Evolutionary conservation across 2,888 invertebrate species (phyloP).

Genomic region (Sabatieria punctata): DNA sequence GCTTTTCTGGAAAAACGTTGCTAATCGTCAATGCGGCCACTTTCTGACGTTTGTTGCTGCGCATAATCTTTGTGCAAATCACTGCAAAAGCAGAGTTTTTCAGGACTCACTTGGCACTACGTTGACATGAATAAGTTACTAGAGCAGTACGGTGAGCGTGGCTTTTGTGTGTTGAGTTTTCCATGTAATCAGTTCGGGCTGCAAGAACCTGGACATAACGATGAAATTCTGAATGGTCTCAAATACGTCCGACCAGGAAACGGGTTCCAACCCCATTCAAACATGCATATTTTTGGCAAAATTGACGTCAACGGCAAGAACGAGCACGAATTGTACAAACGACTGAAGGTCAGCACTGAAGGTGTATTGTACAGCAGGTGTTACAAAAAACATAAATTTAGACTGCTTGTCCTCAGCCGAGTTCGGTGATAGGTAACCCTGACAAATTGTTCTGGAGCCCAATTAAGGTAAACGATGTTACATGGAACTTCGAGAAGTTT

Average conservation of each 20-base stretch:
- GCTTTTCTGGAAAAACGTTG: too few species aligned
- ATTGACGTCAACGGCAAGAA: conserved; percentile 8
- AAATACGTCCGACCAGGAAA: conserved; percentile 10
- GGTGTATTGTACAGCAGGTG: neutral
- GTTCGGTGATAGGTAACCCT: neutral
- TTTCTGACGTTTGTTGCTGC: too few species aligned
- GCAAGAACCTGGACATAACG: conserved; percentile 9
- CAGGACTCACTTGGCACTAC: too few species aligned
- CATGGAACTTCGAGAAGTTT: conserved; percentile 28
- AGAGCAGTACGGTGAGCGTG: too few species aligned
- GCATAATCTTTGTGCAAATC: too few species aligned
- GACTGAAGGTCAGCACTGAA: conserved; percentile 6
- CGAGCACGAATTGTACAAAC: conserved; percentile 10
- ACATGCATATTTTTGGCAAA: conserved; percentile 9
- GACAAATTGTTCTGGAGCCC: conserved; percentile 7
- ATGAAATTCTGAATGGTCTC: conserved; percentile 8
- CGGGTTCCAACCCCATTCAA: conserved; percentile 5
- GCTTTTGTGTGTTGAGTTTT: conserved; percentile 2
- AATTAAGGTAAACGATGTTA: conserved; percentile 13
- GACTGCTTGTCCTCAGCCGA: conserved; percentile 4
- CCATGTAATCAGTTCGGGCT: conserved; percentile 9
- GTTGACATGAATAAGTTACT: too few species aligned
- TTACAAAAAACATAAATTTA: conserved; percentile 1
- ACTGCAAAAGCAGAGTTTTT: too few species aligned
- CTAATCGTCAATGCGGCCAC: too few species aligned